A percentile compares a stretch with the other conserved stretches of the same genome.
These are phyloP conservation scores for Branchellion lobata DNA, from an alignment of 2,888 invertebrate genomes.

Conservation along the genomic window DNA sequence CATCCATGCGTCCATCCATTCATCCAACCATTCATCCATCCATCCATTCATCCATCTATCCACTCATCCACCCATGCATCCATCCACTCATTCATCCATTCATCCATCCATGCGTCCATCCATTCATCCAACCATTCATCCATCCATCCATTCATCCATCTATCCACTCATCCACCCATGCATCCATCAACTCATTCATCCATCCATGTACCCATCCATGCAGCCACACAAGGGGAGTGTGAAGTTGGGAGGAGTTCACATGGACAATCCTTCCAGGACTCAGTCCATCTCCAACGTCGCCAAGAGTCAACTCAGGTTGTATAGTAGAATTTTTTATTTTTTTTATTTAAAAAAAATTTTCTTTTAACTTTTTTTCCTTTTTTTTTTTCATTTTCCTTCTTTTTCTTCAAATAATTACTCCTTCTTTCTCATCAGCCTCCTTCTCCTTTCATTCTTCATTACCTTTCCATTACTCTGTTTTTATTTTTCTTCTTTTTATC, in stretches of 20 bases:
- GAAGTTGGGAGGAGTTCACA: background rate
- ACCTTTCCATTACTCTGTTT: no score
- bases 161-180: background rate
- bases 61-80: background rate
- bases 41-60: background rate
- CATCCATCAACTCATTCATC: background rate
- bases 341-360: no score
- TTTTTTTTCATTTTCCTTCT: no score
- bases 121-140: background rate
- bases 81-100: background rate
- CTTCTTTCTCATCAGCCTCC: no score
- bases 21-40: slow-evolving; percentile 9
- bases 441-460: no score
- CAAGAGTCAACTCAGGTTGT: background rate
- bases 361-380: no score
- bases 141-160: background rate
- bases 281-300: background rate
- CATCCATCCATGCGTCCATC: slow-evolving; percentile 8
- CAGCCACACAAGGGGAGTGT: background rate
- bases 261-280: background rate
- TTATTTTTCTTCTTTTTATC: no score
- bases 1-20: slow-evolving; percentile 1
- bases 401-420: no score
- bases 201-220: slow-evolving; percentile 13
- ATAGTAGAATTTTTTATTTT: no score